These are phyloP conservation scores for Charadrius vociferus DNA, from an alignment of 2,113 vertebrate genomes.

Conservation along the genomic window DNA sequence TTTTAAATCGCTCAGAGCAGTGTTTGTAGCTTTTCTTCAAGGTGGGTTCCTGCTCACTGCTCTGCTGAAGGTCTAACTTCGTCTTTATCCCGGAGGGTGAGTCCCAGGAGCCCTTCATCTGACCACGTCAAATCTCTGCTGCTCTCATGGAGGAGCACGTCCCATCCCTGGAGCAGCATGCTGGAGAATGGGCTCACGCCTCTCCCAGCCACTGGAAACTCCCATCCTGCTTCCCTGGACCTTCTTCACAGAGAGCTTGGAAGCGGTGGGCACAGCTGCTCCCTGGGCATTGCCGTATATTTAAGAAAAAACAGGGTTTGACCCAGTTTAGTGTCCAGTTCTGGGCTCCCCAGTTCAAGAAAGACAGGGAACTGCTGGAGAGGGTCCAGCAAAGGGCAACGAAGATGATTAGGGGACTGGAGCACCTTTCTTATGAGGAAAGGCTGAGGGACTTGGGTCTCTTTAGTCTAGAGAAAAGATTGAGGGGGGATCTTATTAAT, in stretches of 20 bases:
- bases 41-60: background rate
- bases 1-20: background rate
- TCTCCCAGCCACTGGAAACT: background rate
- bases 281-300: no score
- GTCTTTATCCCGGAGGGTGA: background rate
- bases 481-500: no score
- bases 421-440: no score
- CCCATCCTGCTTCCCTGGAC: background rate
- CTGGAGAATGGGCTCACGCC: fast-evolving
- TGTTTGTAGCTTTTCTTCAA: background rate
- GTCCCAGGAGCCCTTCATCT: background rate
- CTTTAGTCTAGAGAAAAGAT: no score
- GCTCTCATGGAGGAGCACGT: background rate
- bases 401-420: no score
- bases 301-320: background rate
- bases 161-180: background rate
- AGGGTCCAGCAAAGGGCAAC: no score
- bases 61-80: background rate
- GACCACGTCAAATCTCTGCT: background rate
- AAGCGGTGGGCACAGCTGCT: background rate
- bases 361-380: no score
- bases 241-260: background rate
- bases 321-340: no score
- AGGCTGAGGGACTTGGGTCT: no score
- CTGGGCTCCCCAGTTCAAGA: no score